These are phyloP conservation scores for Notothenia rossii DNA, from an alignment of 2,113 vertebrate species.

Conservation along the genomic window DNA sequence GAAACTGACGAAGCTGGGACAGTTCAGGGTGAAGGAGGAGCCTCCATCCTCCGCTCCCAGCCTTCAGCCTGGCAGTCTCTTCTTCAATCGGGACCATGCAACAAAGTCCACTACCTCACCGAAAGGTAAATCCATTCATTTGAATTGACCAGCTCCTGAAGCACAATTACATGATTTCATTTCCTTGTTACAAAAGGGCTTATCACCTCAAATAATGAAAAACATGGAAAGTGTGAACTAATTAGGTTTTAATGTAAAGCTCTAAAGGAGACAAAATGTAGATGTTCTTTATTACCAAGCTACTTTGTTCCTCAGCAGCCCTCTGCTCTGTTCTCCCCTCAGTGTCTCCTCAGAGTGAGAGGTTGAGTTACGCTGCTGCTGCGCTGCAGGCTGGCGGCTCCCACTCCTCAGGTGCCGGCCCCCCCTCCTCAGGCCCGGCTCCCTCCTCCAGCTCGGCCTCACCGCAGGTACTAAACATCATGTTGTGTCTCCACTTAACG, in stretches of 20 bases:
- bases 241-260: conserved; percentile 20
- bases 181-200: not conserved
- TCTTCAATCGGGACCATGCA: conserved; percentile 85
- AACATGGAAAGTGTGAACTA: not conserved
- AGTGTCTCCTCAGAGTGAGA: conserved; percentile 82
- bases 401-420: conserved; percentile 51
- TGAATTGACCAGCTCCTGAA: not conserved
- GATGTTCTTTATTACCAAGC: conserved; percentile 4
- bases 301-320: conserved; percentile 24
- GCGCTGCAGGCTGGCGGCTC: conserved; percentile 82
- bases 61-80: conserved; percentile 89
- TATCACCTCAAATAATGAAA: not conserved
- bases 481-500: not conserved
- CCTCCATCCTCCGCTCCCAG: conserved; percentile 73
- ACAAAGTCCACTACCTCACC: conserved; percentile 76
- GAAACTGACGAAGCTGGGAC: conserved; percentile 92
- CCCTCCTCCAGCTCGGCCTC: conserved; percentile 65
- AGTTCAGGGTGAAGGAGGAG: conserved; percentile 92
- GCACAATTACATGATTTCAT: not conserved
- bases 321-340: conserved; percentile 12
- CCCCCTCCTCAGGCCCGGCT: conserved; percentile 55
- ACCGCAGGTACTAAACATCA: conserved; percentile 76
- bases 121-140: conserved; percentile 79
- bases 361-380: conserved; percentile 88
- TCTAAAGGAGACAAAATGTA: not conserved